Evolutionary conservation across 2,888 invertebrate species (phyloP).

Genomic region (Epistrophe eligans): DNA sequence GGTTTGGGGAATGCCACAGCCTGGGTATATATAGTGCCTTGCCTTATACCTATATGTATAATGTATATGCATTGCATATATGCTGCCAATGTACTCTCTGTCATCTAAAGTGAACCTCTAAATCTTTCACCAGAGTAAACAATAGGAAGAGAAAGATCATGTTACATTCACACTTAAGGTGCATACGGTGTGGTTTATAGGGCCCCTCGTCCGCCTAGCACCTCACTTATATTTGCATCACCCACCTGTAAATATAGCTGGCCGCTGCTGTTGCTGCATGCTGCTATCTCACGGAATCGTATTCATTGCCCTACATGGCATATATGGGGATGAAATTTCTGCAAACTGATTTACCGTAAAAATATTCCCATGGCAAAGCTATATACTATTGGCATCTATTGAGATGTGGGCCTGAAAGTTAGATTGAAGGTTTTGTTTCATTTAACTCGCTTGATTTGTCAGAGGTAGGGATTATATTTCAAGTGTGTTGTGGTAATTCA

Average conservation of each 20-base stretch:
- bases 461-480: not conserved
- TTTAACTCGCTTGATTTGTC: conserved; percentile 31
- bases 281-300: conserved; percentile 60
- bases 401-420: conserved; percentile 18
- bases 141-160: conserved; percentile 70
- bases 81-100: conserved; percentile 52
- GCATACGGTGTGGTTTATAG: conserved; percentile 45
- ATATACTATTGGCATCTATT: conserved; percentile 38
- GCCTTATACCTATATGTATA: not conserved
- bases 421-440: conserved; percentile 39
- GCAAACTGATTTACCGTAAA: conserved; percentile 61
- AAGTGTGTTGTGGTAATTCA: not conserved
- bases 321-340: conserved; percentile 54
- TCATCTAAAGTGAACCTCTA: conserved; percentile 67
- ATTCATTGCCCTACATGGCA: conserved; percentile 60
- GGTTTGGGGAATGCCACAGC: conserved; percentile 29
- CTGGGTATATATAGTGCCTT: not conserved
- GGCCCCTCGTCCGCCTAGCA: conserved; percentile 11
- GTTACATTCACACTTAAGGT: conserved; percentile 72
- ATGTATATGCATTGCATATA: not conserved
- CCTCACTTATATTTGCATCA: conserved; percentile 31
- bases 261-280: conserved; percentile 26
- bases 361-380: conserved; percentile 56
- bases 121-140: conserved; percentile 59
- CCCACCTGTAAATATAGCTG: conserved; percentile 44